Evolutionary conservation across 2,113 vertebrate genomes (phyloP).

Genomic region (Rhea pennata): DNA sequence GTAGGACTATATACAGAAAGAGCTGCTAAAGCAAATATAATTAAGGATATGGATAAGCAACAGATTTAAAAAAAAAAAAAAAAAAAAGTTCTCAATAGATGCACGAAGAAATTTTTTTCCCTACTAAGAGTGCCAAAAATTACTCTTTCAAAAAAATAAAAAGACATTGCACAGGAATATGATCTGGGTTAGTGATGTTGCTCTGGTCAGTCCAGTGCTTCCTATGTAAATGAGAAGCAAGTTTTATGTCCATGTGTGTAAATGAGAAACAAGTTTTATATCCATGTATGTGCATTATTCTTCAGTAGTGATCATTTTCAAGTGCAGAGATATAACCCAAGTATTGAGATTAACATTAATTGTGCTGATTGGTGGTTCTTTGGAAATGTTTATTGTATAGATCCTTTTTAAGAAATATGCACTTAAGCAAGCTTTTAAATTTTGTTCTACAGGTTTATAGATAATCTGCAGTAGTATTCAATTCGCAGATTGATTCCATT

Average conservation of each 20-base stretch:
- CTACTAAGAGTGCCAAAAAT: not conserved
- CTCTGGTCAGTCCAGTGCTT: not conserved
- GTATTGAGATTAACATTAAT: not conserved
- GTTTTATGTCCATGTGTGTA: not conserved
- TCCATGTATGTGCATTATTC: not conserved
- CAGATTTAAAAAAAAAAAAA: too few species aligned
- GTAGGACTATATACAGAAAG: not conserved
- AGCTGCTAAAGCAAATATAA: not conserved
- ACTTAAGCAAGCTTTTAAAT: not conserved
- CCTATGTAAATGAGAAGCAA: not conserved
- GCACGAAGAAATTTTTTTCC: not conserved
- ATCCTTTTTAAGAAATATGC: not conserved
- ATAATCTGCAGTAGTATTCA: not conserved
- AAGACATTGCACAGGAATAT: not conserved
- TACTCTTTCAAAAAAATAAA: not conserved
- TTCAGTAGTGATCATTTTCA: not conserved
- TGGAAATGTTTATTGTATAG: not conserved
- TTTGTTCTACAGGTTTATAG: not conserved
- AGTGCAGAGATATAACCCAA: not conserved
- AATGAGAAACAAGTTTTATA: not conserved
- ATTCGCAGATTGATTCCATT: not conserved
- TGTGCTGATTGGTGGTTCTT: not conserved
- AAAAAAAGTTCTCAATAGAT: not conserved
- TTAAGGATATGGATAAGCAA: not conserved
- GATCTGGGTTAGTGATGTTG: not conserved